Base-by-base conservation (phyloP, 1,140 invertebrate genomes). In the Stenopsyche tienmushanensis region DNA sequence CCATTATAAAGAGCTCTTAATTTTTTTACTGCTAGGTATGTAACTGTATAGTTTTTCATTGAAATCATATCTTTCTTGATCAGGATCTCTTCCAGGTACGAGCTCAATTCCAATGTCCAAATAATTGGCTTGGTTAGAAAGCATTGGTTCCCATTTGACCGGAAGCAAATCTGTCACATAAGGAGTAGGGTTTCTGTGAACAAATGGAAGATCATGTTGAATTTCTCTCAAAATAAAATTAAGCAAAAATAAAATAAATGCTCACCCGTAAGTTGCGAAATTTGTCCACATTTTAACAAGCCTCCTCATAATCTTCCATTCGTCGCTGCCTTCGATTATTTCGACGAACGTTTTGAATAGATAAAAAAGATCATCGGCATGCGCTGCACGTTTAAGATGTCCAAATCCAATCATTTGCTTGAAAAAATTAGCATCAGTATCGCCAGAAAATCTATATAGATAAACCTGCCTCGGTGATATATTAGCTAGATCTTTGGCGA, bases 211-310 rank as follows among this genome's bases (percentile, higher is more conserved):
- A 34, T 5, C 13, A 34, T 34, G 29, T 34, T 7, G 42, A 7
- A 18, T 50, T 47, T 5, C 17, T 47, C 5, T 53, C 5, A 20
- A 53, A 53, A 7, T 8, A 53, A 53, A 5, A 53, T 5, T 9
- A 20, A 21, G 20, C 10, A 62, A 7, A 7, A 15, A 15, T 47
- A n/a, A n/a, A n/a, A n/a, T n/a, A n/a, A n/a, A n/a, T 53, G n/a
- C 78, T 80, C 75, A 89, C 88, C 86, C 84, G 29, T 77, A 81
- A 72, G 79, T 83, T 0, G 88, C 88, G 71, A 91, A 91, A 75
- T 90, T 87, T 0, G 82, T 79, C 88, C 88, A 91, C 21, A 88
- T 64, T 13, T 76, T 80, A 0, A 87, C 86, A 67, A 90, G 72
- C 17, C 69, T 70, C 65, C 66, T 71, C 5, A 75, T 44, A 60